Evolutionary conservation across 2,888 invertebrate genomes (phyloP).

Genomic region (Linnaemya vulpina): DNA sequence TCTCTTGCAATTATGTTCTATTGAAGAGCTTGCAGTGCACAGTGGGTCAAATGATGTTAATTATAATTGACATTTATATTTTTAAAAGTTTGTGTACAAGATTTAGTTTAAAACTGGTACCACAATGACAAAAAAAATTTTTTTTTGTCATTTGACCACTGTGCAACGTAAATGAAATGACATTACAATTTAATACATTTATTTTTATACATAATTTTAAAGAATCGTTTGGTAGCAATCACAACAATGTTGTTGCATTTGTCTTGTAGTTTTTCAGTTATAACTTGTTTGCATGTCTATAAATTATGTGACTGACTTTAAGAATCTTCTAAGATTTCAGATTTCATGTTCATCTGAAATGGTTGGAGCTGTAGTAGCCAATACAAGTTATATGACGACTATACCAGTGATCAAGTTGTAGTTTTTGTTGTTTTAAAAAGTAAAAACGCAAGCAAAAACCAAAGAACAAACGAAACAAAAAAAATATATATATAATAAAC

Average conservation of each 20-base stretch:
- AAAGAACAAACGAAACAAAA: constrained; percentile 5
- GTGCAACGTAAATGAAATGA: constrained; percentile 24
- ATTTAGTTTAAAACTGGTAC: too few species aligned
- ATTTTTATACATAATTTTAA: constrained; percentile 29
- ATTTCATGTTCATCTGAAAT: constrained; percentile 59
- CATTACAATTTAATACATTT: constrained; percentile 23
- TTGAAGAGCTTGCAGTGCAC: constrained; percentile 33
- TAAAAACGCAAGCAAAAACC: constrained; percentile 16
- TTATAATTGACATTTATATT: not conserved
- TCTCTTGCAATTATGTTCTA: constrained; percentile 29
- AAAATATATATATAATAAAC: too few species aligned
- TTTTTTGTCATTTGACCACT: constrained; percentile 1
- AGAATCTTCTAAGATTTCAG: constrained; percentile 75
- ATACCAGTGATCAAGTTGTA: constrained; percentile 38
- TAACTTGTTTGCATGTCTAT: constrained; percentile 78
- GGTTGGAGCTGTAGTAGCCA: constrained; percentile 55
- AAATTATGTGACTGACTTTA: constrained; percentile 77
- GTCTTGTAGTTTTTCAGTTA: constrained; percentile 75
- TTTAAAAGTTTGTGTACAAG: too few species aligned
- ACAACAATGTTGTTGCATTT: constrained; percentile 69
- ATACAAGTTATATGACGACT: constrained; percentile 39
- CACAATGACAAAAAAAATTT: too few species aligned
- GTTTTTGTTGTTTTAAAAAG: constrained; percentile 26
- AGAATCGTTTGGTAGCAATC: constrained; percentile 27
- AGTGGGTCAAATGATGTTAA: not conserved